Base-by-base conservation (phyloP, 1,140 invertebrate species). In the Anoplophora glabripennis region DNA sequence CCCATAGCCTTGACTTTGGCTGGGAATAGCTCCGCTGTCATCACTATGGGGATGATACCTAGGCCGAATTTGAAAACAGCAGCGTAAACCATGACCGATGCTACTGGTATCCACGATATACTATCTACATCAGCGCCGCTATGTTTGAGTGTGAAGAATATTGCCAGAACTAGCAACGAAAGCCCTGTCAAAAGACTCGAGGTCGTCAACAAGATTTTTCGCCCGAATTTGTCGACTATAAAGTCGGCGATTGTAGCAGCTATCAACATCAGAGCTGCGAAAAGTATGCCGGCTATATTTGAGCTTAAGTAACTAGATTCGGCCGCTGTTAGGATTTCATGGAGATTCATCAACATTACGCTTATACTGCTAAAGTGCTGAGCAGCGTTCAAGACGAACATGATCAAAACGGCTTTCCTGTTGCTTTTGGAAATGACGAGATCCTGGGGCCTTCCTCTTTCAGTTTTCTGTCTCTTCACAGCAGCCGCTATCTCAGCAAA, bases 21-120 rank as follows among this genome's bases (percentile, higher is more conserved):
- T 12, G 86, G 82, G 53, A 87, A 86, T n/a, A 87, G 76, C 75
- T 89, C 84, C n/a, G 77, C 81, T 67, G 87, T 83, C 63, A 89
- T 78, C 4, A 89, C 79, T 79, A 87, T 88, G 0, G 88, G 87
- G 40, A 90, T 84, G 1, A 89, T 59, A 12, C 68, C 68, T n/a
- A 70, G 44, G 9, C 68, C 68, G 15, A 62, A 55, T 62, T 67
- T 70, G 48, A 70, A 70, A 4, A 61, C 59, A 15, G 49, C 53
- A n/a, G 68, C 64, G 38, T 70, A 70, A 12, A 64, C 36, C 61
- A 70, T 63, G 1, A 68, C 64, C 10, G 66, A 56, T 8, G 57
- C 54, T 28, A 63, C 34, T 15, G 68, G 68, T 14, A 70, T 59
- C 68, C 68, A 70, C 33, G 48, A 63, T 9, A 64, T 57, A 10